Evolutionary conservation across 2,888 invertebrate species (phyloP).

Genomic region (Netelia inedita): DNA sequence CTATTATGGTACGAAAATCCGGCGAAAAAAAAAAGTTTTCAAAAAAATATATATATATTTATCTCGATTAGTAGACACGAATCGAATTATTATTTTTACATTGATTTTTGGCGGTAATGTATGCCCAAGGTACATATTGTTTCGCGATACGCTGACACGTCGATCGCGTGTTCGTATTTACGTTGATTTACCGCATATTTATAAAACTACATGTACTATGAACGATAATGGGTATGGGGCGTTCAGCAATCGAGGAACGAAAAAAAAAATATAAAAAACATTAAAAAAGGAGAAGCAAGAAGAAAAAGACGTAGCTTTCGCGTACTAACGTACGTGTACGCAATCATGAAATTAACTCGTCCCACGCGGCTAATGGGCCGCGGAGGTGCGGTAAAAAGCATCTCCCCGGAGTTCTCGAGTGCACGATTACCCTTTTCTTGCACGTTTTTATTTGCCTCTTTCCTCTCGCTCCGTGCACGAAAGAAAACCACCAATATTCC

Average conservation of each 20-base stretch:
- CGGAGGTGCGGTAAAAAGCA: slow-evolving; percentile 63
- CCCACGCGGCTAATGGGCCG: slow-evolving; percentile 69
- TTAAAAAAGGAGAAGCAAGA: slow-evolving; percentile 46
- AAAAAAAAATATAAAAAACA: slow-evolving; percentile 59
- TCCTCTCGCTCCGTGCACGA: slow-evolving; percentile 7
- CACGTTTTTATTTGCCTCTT: slow-evolving; percentile 34
- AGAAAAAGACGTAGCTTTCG: slow-evolving; percentile 46
- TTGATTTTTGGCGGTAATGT: slow-evolving; percentile 7
- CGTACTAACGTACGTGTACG: slow-evolving; percentile 48
- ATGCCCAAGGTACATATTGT: not conserved
- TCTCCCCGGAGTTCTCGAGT: slow-evolving; percentile 41
- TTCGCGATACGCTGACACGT: not conserved
- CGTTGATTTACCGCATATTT: slow-evolving; percentile 60
- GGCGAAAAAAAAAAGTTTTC: no score
- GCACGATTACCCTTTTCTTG: slow-evolving; percentile 49
- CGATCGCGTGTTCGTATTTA: slow-evolving; percentile 66
- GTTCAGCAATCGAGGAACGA: slow-evolving; percentile 57
- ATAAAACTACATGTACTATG: slow-evolving; percentile 33
- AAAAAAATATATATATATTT: no score
- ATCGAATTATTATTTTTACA: not conserved
- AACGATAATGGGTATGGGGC: slow-evolving; percentile 23
- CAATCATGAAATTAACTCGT: slow-evolving; percentile 70
- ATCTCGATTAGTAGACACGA: no score
- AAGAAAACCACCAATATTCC: not conserved
- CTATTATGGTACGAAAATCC: no score